Percentiles rank a stretch among this genome's conserved stretches.
Conservation (phyloP, 1,140 invertebrate genomes). For the Argopecten irradians region DNA sequence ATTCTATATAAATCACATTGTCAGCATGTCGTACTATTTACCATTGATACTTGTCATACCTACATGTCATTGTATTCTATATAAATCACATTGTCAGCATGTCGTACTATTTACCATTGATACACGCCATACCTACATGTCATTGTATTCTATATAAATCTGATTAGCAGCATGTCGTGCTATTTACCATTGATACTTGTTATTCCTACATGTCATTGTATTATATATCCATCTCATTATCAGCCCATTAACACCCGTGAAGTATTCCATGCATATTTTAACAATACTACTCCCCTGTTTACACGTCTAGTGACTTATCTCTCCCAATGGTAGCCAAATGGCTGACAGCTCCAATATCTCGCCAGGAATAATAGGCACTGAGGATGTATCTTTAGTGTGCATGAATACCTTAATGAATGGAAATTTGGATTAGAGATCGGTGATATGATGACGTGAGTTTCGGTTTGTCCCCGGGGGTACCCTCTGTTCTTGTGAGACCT, state of each 20-base stretch:
- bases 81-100: too few species aligned
- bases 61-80: too few species aligned
- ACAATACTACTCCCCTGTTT: neutral
- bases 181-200: too few species aligned
- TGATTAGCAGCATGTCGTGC: too few species aligned
- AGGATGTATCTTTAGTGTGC: neutral
- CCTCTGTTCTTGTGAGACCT: neutral
- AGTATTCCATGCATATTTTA: neutral
- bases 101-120: too few species aligned
- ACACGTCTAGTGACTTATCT: neutral
- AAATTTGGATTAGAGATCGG: neutral
- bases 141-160: too few species aligned
- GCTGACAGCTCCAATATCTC: neutral
- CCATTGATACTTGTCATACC: too few species aligned
- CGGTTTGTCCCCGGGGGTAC: neutral
- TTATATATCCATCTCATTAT: neutral
- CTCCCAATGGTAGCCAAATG: neutral
- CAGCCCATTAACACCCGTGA: neutral
- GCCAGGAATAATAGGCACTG: neutral
- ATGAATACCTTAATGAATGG: conserved; percentile 4
- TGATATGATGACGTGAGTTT: neutral
- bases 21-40: too few species aligned
- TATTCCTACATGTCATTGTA: neutral
- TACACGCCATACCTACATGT: too few species aligned
- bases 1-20: too few species aligned